These are phyloP conservation scores for Pachyrhynchus sulphureomaculatus DNA, from an alignment of 1,140 invertebrate genomes.

Conservation along the genomic window DNA sequence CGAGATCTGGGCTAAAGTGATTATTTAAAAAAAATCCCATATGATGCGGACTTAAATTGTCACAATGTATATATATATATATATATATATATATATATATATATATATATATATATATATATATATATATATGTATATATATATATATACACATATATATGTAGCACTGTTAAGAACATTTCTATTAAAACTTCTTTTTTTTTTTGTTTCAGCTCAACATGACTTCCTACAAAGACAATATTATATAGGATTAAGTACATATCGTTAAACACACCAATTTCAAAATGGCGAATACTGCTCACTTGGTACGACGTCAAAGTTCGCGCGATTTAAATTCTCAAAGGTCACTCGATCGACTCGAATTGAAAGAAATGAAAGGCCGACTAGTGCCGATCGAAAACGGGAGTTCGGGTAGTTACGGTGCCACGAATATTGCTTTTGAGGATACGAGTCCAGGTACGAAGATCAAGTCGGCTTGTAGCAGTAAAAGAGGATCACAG, in stretches of 20 bases:
- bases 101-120: no score
- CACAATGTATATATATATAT: no score
- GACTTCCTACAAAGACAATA: conserved; percentile 5
- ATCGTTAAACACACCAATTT: neutral
- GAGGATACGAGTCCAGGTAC: conserved; percentile 75
- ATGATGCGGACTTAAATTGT: no score
- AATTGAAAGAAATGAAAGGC: conserved; percentile 81
- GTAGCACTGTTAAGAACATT: no score
- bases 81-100: no score
- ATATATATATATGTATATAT: no score
- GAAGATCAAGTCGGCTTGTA: conserved; percentile 48
- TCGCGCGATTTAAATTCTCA: conserved; percentile 80
- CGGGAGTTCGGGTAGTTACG: conserved; percentile 67
- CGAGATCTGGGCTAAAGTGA: no score
- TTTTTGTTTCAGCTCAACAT: neutral
- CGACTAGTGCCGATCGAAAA: conserved; percentile 74
- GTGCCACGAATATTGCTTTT: conserved; percentile 83
- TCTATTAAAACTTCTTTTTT: no score
- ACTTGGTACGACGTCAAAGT: conserved; percentile 82
- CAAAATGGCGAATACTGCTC: conserved; percentile 85
- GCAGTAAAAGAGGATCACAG: conserved; percentile 45
- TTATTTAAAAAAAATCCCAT: no score
- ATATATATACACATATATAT: no score
- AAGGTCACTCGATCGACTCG: conserved; percentile 78
- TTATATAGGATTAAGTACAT: neutral